Evolutionary conservation across 1,140 invertebrate genomes (phyloP).

Genomic region (Campoletis sonorensis): DNA sequence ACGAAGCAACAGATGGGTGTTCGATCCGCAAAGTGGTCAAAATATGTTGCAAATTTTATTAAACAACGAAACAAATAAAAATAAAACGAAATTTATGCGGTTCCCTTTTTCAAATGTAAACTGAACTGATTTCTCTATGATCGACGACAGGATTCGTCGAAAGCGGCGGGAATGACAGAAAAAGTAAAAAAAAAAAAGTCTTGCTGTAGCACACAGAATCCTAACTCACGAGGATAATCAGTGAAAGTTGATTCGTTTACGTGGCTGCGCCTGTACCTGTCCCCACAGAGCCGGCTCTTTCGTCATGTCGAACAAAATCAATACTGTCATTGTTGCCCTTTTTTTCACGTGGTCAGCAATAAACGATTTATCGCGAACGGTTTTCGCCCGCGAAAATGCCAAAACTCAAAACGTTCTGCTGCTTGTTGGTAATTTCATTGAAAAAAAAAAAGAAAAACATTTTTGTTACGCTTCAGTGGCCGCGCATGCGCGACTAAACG

Average conservation of each 20-base stretch:
- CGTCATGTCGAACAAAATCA: conserved; percentile 5
- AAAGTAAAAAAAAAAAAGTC: no score
- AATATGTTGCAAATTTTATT: no score
- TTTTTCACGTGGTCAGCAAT: not conserved
- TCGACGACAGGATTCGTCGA: no score
- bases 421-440: conserved; percentile 32
- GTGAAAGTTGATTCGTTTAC: conserved; percentile 22
- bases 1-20: no score
- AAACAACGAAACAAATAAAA: no score
- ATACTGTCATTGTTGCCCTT: not conserved
- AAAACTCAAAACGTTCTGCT: conserved; percentile 30
- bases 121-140: no score
- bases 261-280: not conserved
- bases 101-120: no score
- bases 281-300: not conserved
- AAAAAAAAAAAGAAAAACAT: not conserved
- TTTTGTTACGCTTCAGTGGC: not conserved
- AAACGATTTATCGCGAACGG: not conserved
- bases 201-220: no score
- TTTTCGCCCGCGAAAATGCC: not conserved
- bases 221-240: no score
- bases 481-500: not conserved
- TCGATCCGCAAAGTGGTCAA: no score
- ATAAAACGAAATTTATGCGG: no score
- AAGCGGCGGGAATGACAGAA: no score